Evolutionary conservation across 2,797 vertebrate genomes (phyloP).

Genomic region (Sylvia borin): DNA sequence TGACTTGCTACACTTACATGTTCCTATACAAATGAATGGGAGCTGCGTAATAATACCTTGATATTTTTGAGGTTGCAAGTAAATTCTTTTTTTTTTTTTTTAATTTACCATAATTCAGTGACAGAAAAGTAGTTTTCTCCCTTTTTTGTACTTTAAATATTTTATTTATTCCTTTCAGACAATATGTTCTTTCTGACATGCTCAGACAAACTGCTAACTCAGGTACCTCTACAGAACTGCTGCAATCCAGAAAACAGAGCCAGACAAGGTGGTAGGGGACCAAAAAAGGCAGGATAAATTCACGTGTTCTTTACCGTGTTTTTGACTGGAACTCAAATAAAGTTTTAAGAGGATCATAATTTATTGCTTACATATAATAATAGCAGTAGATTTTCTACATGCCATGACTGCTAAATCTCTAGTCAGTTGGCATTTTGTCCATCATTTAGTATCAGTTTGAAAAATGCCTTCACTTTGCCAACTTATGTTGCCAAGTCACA

Average conservation of each 20-base stretch:
- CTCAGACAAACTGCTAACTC: not conserved
- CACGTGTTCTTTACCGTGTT: not conserved
- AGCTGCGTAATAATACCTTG: not conserved
- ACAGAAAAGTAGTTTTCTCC: not conserved
- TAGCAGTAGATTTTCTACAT: not conserved
- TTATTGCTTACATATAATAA: not conserved
- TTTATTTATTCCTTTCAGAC: not conserved
- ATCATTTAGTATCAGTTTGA: not conserved
- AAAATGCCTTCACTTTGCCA: conserved; percentile 1
- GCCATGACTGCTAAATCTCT: not conserved
- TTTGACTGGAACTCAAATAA: not conserved
- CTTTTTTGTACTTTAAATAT: not conserved
- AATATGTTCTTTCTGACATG: not conserved
- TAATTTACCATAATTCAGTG: not conserved
- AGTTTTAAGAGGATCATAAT: not conserved
- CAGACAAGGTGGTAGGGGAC: not conserved
- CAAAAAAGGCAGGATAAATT: not conserved
- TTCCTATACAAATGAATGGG: not conserved
- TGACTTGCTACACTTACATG: not conserved
- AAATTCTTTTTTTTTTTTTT: not conserved
- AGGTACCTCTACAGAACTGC: not conserved
- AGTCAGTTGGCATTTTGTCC: not conserved
- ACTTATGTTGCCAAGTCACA: not conserved
- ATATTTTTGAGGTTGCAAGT: not conserved
- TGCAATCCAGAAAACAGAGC: not conserved